Evolutionary conservation across 2,113 vertebrate genomes (phyloP), one percentile per base, ranked within the genome.

Genomic region (Peromyscus leucopus): DNA sequence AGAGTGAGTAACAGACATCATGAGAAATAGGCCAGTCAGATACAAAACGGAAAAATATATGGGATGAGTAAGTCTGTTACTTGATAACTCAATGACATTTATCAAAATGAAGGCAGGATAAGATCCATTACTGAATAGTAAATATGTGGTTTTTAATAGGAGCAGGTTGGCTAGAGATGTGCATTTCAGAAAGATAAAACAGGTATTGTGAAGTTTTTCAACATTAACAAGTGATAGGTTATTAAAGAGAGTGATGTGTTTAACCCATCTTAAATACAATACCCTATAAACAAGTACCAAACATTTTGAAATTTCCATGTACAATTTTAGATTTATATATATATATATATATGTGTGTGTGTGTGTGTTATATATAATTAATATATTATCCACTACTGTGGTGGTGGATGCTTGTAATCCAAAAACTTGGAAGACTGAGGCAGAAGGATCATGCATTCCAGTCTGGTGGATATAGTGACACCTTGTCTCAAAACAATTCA

Each of bases 71-170:
- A 89, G 55, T 39, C 26, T 85, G 16, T 74, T 82, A 57, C 36
- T 71, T 89, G 21, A 72, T 46, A 91, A 86, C 33, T 82, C 26
- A 51, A 90, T 42, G 51, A 15, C 42, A 95, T 86, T 87, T 91
- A 51, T 19, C 1, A 7, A 89, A 57, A 76, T n/a, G 22, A 90
- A 16, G 2, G 3, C 36, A 17, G 19, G 16, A 31, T 2, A 55
- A 1, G 11, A 6, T 74, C 13, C 59, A 59, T 65, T 90, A 24
- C 5, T 67, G 5, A 72, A 93, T 57, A 22, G 61, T 80, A 85
- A 46, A 55, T 9, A 46, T 7, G 4, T 42, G 59, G 2, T 22
- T 13, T 61, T 67, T 12, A 16, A 51, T 10, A 87, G 36, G 31
- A 59, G 2, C 21, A 72, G n/a, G 3, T 8, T 22, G 4, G 42